Evolutionary conservation across 2,113 vertebrate species (phyloP).

Genomic region (Tricholaema leucomelas): DNA sequence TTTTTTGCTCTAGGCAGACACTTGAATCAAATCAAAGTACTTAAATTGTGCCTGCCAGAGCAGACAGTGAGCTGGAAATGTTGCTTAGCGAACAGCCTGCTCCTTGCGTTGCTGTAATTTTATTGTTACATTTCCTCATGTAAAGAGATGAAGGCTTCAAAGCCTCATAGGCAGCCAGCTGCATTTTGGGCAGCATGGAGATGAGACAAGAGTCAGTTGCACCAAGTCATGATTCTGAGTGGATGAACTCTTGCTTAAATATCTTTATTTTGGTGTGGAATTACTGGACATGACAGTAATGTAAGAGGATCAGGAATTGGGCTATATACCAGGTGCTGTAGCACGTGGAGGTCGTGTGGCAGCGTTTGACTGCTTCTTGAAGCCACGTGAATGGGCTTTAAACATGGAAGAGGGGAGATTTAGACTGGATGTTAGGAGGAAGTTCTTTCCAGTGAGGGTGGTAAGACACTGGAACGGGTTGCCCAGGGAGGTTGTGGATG

Average conservation of each 20-base stretch:
- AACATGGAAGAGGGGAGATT: no score
- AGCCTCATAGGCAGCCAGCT: background rate
- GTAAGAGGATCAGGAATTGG: background rate
- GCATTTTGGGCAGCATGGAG: background rate
- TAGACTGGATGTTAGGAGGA: no score
- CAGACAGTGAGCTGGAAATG: background rate
- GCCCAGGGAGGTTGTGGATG: no score
- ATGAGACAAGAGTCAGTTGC: background rate
- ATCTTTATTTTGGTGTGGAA: background rate
- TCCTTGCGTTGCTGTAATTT: background rate
- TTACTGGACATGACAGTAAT: background rate
- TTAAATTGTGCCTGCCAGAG: background rate
- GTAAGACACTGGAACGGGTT: no score
- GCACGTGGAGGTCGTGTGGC: background rate
- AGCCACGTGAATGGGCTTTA: no score
- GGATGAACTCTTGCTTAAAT: background rate
- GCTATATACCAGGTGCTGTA: background rate
- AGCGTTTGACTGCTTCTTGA: background rate
- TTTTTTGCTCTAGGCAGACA: background rate
- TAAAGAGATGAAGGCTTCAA: background rate
- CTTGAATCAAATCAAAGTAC: background rate
- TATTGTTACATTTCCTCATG: background rate
- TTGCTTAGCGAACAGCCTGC: background rate
- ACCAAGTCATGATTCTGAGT: background rate
- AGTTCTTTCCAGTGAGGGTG: no score